phyloP scores from a whole-genome alignment of 1,140 invertebrate species.

The Vollenhovia emeryi region DNA sequence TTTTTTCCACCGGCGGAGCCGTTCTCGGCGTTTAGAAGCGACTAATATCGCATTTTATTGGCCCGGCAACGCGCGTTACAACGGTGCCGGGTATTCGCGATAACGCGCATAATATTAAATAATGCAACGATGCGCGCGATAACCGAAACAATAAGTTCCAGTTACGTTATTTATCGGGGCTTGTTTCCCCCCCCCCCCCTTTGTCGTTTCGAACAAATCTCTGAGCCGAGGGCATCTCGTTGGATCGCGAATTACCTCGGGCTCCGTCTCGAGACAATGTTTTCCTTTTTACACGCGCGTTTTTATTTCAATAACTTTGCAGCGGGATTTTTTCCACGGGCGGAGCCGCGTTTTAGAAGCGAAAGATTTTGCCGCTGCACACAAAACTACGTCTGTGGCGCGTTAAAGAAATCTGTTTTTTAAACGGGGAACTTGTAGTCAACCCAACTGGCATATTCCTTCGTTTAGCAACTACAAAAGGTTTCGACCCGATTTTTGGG shows the following conservation, averaged over 20 bases:
- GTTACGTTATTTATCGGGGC: neutral
- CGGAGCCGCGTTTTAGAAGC: neutral
- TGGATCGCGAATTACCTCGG: neutral
- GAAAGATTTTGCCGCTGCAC: neutral
- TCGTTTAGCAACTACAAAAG: no score
- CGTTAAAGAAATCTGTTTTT: neutral
- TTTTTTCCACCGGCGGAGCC: neutral
- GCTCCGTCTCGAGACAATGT: neutral
- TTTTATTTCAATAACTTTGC: neutral
- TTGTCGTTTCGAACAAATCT: neutral
- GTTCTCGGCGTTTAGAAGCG: neutral
- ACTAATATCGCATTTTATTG: slow-evolving; percentile 29
- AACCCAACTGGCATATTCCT: no score
- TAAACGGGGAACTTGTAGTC: no score
- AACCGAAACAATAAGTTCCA: neutral
- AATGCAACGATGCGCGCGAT: neutral
- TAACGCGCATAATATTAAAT: neutral
- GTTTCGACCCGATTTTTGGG: no score
- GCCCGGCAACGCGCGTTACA: neutral
- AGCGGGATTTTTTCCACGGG: neutral
- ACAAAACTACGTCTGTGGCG: neutral
- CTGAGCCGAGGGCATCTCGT: neutral
- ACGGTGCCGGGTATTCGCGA: neutral
- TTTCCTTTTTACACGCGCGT: neutral
- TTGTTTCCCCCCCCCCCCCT: no score